These are phyloP conservation scores for Burhinus bistriatus DNA, from an alignment of 2,113 vertebrate species.

Conservation along the genomic window DNA sequence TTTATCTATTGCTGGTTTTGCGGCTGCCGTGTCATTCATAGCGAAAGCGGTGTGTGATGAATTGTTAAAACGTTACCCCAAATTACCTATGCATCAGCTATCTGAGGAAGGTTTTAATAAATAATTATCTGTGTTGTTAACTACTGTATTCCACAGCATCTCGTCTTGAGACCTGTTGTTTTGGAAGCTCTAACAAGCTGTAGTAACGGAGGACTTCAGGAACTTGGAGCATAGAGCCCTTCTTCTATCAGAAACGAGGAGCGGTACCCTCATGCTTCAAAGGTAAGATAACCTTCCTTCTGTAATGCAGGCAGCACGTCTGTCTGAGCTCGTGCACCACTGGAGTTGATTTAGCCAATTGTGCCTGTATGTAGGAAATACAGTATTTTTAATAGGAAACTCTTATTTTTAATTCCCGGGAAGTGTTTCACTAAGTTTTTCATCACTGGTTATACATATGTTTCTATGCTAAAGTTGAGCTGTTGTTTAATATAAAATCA, in stretches of 20 bases:
- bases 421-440: background rate
- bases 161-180: background rate
- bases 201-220: rapidly evolving
- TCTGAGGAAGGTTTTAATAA: background rate
- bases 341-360: background rate
- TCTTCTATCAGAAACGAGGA: background rate
- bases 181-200: background rate
- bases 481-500: background rate
- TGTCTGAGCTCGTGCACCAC: background rate
- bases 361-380: background rate
- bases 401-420: background rate
- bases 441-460: rapidly evolving
- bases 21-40: rapidly evolving
- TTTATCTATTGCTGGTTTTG: background rate
- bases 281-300: background rate
- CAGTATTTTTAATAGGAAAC: background rate
- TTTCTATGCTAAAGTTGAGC: background rate
- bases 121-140: background rate
- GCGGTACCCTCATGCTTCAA: background rate
- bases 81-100: background rate
- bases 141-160: background rate
- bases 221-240: background rate
- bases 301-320: too few relatives aligned
- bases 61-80: rapidly evolving
- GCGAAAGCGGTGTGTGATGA: background rate